Evolutionary conservation across 2,888 invertebrate species (phyloP).

Genomic region (Dinocampus coccinellae): DNA sequence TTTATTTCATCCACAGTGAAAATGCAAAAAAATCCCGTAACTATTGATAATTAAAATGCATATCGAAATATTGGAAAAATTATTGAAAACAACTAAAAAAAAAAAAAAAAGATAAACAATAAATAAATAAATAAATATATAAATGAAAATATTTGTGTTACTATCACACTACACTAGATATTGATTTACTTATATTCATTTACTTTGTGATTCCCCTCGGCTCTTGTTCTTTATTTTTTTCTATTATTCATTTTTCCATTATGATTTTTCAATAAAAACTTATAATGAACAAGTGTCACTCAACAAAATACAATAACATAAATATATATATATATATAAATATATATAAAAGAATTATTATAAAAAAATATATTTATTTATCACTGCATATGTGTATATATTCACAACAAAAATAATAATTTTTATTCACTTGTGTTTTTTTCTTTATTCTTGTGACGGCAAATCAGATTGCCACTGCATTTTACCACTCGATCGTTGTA

Average conservation of each 20-base stretch:
- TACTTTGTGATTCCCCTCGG: too few relatives aligned
- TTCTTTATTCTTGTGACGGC: constrained; percentile 18
- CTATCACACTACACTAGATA: too few relatives aligned
- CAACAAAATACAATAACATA: too few relatives aligned
- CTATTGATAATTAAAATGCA: background rate
- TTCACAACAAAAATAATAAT: background rate
- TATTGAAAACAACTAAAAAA: too few relatives aligned
- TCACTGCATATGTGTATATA: background rate
- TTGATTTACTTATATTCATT: too few relatives aligned
- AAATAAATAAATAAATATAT: background rate
- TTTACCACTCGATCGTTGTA: background rate
- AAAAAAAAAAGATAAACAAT: too few relatives aligned
- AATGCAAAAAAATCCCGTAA: background rate
- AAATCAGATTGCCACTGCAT: constrained; percentile 27
- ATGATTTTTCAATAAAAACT: too few relatives aligned
- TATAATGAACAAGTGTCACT: too few relatives aligned
- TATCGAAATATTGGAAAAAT: background rate
- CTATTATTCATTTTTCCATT: too few relatives aligned
- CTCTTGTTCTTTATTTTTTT: too few relatives aligned
- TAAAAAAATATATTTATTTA: background rate
- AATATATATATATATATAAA: background rate
- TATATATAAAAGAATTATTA: background rate
- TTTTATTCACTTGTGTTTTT: background rate
- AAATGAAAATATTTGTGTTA: too few relatives aligned
- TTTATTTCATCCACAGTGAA: background rate